phyloP scores from a whole-genome alignment of 2,888 invertebrate genomes.

The Drosophila mimetica region DNA sequence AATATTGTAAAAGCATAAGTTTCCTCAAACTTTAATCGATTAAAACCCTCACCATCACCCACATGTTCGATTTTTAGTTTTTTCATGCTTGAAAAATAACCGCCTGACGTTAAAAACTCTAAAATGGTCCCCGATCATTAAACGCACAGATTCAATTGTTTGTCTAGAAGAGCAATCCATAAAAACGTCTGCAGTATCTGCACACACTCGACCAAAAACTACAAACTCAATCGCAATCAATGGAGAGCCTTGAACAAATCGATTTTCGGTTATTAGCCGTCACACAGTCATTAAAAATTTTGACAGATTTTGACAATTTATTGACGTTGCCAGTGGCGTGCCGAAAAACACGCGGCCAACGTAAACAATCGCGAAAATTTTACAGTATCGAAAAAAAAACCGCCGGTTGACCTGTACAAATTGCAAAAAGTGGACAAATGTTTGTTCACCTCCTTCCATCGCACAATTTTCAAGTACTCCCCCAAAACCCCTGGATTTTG shows the following conservation, averaged over 20 bases:
- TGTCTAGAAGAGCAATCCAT: constrained; percentile 54
- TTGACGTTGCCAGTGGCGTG: constrained; percentile 59
- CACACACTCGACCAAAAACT: constrained; percentile 17
- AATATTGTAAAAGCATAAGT: background rate
- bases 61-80: constrained; percentile 40
- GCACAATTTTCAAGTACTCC: constrained; percentile 51
- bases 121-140: constrained; percentile 43
- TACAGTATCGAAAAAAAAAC: constrained; percentile 7
- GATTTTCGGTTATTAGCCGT: constrained; percentile 74
- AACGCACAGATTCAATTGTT: constrained; percentile 26
- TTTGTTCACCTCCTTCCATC: constrained; percentile 57
- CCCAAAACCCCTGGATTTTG: constrained; percentile 6
- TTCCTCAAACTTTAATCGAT: background rate
- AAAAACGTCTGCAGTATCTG: constrained; percentile 67
- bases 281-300: constrained; percentile 79
- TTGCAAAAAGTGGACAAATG: constrained; percentile 78
- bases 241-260: constrained; percentile 57
- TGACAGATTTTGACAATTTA: constrained; percentile 77
- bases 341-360: constrained; percentile 65
- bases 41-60: constrained; percentile 3
- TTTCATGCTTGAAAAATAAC: constrained; percentile 33
- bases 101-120: constrained; percentile 47
- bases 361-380: constrained; percentile 57
- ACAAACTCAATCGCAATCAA: constrained; percentile 46
- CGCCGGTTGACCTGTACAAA: constrained; percentile 69